Conservation (phyloP, 2,888 invertebrate species). For the Tyria jacobaeae region DNA sequence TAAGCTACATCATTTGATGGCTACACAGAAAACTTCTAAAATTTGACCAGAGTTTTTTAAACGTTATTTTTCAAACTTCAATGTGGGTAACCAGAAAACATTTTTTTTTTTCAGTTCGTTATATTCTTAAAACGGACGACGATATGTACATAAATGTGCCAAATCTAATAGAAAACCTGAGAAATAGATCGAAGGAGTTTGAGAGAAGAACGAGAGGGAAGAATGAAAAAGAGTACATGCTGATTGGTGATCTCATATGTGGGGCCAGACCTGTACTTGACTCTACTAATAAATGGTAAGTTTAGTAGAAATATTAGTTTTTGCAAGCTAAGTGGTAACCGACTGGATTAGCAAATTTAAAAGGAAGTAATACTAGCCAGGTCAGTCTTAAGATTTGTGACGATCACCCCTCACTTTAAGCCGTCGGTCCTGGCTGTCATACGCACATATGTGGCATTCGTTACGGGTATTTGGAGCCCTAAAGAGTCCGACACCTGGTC, state of each 20-base stretch:
- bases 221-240: slow-evolving; percentile 76
- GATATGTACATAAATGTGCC: slow-evolving; percentile 94
- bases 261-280: slow-evolving; percentile 91
- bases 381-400: too few relatives aligned
- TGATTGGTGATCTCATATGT: slow-evolving; percentile 93
- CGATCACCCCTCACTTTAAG: too few relatives aligned
- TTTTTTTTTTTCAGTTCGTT: slow-evolving; percentile 80
- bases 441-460: too few relatives aligned
- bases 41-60: too few relatives aligned
- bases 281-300: slow-evolving; percentile 91
- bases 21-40: too few relatives aligned
- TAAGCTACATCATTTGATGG: too few relatives aligned
- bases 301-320: slow-evolving; percentile 1
- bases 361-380: too few relatives aligned
- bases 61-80: neutral
- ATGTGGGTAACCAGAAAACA: neutral
- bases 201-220: slow-evolving; percentile 49
- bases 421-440: too few relatives aligned
- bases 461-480: too few relatives aligned
- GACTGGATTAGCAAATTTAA: too few relatives aligned
- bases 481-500: too few relatives aligned
- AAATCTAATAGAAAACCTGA: slow-evolving; percentile 85
- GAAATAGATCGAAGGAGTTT: slow-evolving; percentile 62
- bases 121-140: slow-evolving; percentile 94
- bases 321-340: too few relatives aligned